phyloP scores from a whole-genome alignment of 2,113 vertebrate genomes.

The Tyrannus savana region DNA sequence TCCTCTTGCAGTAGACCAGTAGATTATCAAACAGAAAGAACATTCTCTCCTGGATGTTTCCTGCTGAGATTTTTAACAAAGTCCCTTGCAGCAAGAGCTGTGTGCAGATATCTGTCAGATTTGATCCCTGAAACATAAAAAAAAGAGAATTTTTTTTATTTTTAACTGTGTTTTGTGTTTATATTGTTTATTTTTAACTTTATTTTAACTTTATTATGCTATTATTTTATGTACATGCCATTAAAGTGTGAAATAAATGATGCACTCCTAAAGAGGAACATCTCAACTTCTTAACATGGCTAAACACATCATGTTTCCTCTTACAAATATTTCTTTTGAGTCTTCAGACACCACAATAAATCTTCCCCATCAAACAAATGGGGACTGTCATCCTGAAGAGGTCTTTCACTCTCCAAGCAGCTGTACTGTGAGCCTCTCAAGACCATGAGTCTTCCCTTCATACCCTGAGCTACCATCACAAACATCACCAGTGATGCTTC shows the following conservation, averaged over 20 bases:
- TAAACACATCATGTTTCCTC: background rate
- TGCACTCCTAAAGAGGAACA: background rate
- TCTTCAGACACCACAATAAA: background rate
- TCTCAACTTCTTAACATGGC: background rate
- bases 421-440: background rate
- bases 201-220: background rate
- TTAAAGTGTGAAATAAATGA: background rate
- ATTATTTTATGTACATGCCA: background rate
- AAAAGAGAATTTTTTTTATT: background rate
- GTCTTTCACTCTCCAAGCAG: background rate
- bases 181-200: background rate
- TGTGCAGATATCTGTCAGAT: slow-evolving; percentile 96
- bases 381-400: background rate
- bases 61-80: slow-evolving; percentile 96
- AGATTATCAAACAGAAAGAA: slow-evolving; percentile 99
- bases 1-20: slow-evolving; percentile 97
- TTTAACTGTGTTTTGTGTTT: background rate
- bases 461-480: background rate
- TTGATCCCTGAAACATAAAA: slow-evolving; percentile 85
- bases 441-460: background rate
- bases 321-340: background rate
- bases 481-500: background rate
- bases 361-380: background rate
- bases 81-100: slow-evolving; percentile 93
- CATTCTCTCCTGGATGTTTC: slow-evolving; percentile 96